Base-by-base conservation (phyloP, 2,888 invertebrate species). In the Neoaliturus tenellus region DNA sequence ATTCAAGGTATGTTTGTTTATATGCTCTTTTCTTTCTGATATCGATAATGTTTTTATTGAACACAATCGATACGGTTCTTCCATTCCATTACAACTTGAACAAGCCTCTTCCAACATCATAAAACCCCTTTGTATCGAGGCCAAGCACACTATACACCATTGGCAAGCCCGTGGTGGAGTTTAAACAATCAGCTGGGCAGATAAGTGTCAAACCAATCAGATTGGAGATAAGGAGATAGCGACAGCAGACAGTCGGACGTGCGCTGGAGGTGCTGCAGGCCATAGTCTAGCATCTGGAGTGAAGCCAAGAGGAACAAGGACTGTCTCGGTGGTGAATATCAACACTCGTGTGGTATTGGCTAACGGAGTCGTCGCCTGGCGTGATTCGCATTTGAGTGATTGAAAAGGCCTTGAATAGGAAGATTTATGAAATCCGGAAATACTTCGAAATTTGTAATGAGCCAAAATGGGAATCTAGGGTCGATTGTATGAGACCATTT, bases 171-270 rank as follows among this genome's bases (percentile, higher is more conserved):
- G 25, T 28, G 62, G 25, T 28, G 62, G n/a, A 23, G 55, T 12
- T 23, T 62, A 28, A 62, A 62, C 62, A 62, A 62, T 62, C 62
- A 62, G 62, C 55, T 23, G 28, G 25, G 14, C 28, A 62, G 62
- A 62, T 62, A 62, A 62, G 28, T 62, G 62, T 62, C 62, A 62
- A 31, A 62, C 62, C 62, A 62, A 62, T 62, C 62, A 62, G 14
- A 28, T 17, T 12, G 25, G 62, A 25, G 62, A 62, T 62, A 28
- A 17, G 31, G 62, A 62, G 62, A 62, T 62, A 62, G 25, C 51
- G 62, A 62, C 62, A 62, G 62, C 51, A 51, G 23, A 8, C 48
- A 48, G n/a, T 10, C 48, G 17, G 48, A 51, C 51, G 51, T 51
- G 51, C n/a, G n/a, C n/a, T n/a, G n/a, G n/a, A n/a, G n/a, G n/a